Percentiles rank a stretch among this genome's conserved stretches.
Conservation (phyloP, 2,797 vertebrate genomes). For the Morus bassanus region DNA sequence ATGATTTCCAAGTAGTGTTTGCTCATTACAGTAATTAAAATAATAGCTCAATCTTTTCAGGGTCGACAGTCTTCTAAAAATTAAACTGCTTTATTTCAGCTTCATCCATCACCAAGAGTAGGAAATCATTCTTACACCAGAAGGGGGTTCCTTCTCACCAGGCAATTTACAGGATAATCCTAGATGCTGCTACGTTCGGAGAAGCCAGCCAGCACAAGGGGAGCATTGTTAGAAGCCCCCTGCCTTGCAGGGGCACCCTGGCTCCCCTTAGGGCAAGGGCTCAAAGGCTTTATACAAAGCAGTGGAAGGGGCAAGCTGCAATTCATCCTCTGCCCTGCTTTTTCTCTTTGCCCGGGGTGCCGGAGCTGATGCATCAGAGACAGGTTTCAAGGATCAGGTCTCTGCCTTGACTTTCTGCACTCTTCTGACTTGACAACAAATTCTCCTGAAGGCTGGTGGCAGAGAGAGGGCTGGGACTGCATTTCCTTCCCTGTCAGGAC, state of each 20-base stretch:
- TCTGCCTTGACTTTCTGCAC: neutral
- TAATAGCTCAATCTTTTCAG: neutral
- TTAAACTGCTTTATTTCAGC: conserved; percentile 27
- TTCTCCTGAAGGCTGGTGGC: neutral
- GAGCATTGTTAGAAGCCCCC: conserved; percentile 39
- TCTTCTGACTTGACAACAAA: neutral
- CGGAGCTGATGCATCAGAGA: neutral
- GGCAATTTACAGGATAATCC: neutral
- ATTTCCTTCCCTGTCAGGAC: neutral
- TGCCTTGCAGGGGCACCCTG: conserved; percentile 4
- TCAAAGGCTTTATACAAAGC: conserved; percentile 29
- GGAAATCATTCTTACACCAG: neutral
- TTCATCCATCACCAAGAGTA: neutral
- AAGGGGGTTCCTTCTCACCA: neutral
- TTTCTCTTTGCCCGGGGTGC: neutral
- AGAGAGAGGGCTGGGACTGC: neutral
- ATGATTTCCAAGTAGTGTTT: neutral
- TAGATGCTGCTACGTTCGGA: neutral
- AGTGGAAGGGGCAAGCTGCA: neutral
- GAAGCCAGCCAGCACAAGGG: conserved; percentile 5
- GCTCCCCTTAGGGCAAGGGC: conserved; percentile 38
- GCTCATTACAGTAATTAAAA: conserved; percentile 36
- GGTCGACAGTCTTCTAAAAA: neutral
- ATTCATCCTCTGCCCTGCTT: neutral
- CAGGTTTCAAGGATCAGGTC: neutral